Percentiles rank a stretch among this genome's conserved stretches.
These are phyloP conservation scores for Pterocles gutturalis DNA, from an alignment of 2,113 vertebrate genomes.

Conservation along the genomic window DNA sequence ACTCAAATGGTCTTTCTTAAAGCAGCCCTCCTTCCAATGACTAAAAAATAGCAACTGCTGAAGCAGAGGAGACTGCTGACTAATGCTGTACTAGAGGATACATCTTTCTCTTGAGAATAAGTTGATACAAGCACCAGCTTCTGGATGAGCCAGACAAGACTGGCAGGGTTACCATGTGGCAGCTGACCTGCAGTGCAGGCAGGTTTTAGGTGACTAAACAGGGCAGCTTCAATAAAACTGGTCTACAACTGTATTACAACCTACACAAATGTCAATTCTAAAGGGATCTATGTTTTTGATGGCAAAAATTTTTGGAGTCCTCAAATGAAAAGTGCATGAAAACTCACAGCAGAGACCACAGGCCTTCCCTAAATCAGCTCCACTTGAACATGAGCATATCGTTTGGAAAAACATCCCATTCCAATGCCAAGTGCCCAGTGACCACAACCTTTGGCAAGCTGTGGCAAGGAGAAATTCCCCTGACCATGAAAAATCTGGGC, in stretches of 20 bases:
- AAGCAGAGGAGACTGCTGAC: conserved; percentile 27
- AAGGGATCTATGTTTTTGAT: not conserved
- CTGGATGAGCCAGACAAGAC: not conserved
- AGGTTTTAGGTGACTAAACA: not conserved
- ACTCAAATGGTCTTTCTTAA: conserved; percentile 57
- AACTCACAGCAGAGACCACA: not conserved
- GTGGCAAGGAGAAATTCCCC: not conserved
- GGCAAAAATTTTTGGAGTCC: not conserved
- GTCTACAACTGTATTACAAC: not conserved
- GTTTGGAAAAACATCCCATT: not conserved
- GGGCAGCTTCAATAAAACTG: not conserved
- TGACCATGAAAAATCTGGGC: not conserved
- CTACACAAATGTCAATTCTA: not conserved
- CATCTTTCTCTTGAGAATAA: not conserved
- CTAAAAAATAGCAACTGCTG: conserved; percentile 3
- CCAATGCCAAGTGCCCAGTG: not conserved
- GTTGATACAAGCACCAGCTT: not conserved
- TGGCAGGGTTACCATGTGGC: not conserved
- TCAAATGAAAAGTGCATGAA: not conserved
- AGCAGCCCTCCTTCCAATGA: conserved; percentile 1
- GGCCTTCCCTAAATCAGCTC: not conserved
- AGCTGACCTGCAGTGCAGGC: not conserved
- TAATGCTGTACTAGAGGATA: not conserved
- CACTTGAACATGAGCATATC: not conserved
- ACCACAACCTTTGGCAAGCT: not conserved